A percentile compares a stretch with the other conserved stretches of the same genome.
Evolutionary conservation across 2,113 vertebrate genomes (phyloP).

Genomic region (Rhinogobius similis): DNA sequence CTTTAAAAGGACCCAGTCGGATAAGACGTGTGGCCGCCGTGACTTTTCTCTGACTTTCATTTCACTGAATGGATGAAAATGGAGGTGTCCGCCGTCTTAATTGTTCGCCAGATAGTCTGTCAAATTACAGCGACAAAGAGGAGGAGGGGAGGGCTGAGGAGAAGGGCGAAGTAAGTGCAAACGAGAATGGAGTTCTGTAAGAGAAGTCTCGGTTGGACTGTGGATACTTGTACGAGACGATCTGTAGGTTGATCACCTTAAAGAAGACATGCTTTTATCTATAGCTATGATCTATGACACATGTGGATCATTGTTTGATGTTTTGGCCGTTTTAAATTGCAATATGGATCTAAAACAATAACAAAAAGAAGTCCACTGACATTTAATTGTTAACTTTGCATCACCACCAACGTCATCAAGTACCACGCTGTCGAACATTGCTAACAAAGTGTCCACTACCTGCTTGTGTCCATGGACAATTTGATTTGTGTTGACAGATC

Average conservation of each 20-base stretch:
- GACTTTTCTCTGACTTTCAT: slow-evolving; percentile 70
- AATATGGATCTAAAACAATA: too few species aligned
- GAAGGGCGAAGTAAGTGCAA: slow-evolving; percentile 6
- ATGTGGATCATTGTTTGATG: too few species aligned
- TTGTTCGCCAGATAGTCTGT: slow-evolving; percentile 43
- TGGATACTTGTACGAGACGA: neutral
- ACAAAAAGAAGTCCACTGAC: too few species aligned
- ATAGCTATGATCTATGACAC: too few species aligned
- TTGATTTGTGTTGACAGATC: too few species aligned
- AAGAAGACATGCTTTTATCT: too few species aligned
- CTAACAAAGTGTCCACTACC: neutral
- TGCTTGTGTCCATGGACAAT: neutral
- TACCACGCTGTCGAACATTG: too few species aligned
- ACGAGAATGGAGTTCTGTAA: neutral
- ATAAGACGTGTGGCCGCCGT: slow-evolving; percentile 62
- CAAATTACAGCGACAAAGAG: slow-evolving; percentile 32
- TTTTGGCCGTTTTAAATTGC: too few species aligned
- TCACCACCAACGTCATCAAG: too few species aligned
- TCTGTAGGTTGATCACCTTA: neutral
- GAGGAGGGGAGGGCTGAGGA: slow-evolving; percentile 24
- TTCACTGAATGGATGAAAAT: slow-evolving; percentile 52
- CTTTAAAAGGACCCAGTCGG: slow-evolving; percentile 56
- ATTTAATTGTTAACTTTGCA: too few species aligned
- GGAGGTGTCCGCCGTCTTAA: slow-evolving; percentile 50
- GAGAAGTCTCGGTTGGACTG: neutral